These are phyloP conservation scores for Buceros bicornis DNA, from an alignment of 2,797 vertebrate species.

Conservation along the genomic window DNA sequence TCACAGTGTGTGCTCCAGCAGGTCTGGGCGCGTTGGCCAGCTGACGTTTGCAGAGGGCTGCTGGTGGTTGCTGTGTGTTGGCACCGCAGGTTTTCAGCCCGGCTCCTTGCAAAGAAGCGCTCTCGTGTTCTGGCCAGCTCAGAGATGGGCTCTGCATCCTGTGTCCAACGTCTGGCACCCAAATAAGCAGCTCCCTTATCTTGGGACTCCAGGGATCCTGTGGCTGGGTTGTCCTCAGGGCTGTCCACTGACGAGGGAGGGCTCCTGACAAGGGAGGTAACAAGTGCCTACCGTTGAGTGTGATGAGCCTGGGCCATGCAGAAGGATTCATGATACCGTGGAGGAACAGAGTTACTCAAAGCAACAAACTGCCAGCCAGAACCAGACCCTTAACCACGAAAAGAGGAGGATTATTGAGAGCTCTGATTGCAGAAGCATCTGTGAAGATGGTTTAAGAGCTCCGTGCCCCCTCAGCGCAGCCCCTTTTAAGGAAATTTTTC, in stretches of 20 bases:
- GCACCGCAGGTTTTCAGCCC: not conserved
- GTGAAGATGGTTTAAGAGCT: constrained; percentile 51
- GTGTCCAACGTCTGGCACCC: not conserved
- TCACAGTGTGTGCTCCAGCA: not conserved
- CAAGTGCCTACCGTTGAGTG: not conserved
- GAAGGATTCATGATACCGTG: not conserved
- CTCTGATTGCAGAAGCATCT: constrained; percentile 60
- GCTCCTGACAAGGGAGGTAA: not conserved
- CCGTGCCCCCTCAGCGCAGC: not conserved
- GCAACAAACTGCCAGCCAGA: constrained; percentile 38
- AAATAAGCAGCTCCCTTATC: not conserved
- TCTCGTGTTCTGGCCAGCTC: not conserved
- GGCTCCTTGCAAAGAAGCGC: not conserved
- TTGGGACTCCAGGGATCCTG: not conserved
- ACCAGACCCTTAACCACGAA: constrained; percentile 9
- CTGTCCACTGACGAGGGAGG: not conserved
- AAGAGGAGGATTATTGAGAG: constrained; percentile 47
- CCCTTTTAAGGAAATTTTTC: not conserved
- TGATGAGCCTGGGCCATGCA: not conserved
- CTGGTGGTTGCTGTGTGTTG: not conserved
- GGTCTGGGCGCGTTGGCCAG: not conserved
- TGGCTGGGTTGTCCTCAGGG: not conserved
- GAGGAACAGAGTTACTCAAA: not conserved
- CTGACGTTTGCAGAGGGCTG: not conserved
- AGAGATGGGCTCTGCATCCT: not conserved